Evolutionary conservation across 2,113 vertebrate genomes (phyloP), one percentile per base, ranked within the genome.

Genomic region (Zosterops lateralis): DNA sequence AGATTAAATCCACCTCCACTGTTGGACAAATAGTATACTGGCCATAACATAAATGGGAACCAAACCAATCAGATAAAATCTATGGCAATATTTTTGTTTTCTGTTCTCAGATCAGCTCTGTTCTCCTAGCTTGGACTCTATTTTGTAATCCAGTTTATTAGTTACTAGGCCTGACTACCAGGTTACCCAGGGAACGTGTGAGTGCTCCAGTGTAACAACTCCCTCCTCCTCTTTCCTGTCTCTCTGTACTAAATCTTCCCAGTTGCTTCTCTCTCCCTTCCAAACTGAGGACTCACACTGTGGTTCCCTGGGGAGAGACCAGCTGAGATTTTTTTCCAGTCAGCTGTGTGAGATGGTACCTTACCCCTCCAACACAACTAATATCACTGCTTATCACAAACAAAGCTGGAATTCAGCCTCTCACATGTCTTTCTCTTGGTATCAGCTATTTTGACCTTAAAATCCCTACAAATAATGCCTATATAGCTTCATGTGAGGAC

Each of bases 201-300:
- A 76, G 50, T 57, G 53, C 24, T 85, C 38, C 54, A 68, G n/a
- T 4, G 15, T 22, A 81, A 84, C 36, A 61, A 36, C 7, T 60
- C 36, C 48, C 47, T 82, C 90, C 62, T 87, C 29, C 34, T 20
- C 50, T 24, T 87, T 89, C 73, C 78, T 68, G n/a, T 65, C 50
- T 89, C 84, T 38, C 62, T 32, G 61, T 11, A 72, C 53, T 66
- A 82, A 75, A 87, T 57, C 66, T 73, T 91, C 58, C 58, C 40
- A 28, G 42, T 7, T 0, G 0, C 13, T 14, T 29, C 13, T 4
- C 48, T 84, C 1, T 0, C 13, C 40, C 19, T 75, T 83, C 32
- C 2, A 5, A 79, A 48, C 10, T 0, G 0, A 93, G 56, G 73
- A 76, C 29, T 79, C 22, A 36, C 1, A 2, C 21, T 83, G 54